A percentile compares a stretch with the other conserved stretches of the same genome.
Conservation (phyloP, 2,797 vertebrate genomes). For the Gymnocypris eckloni region DNA sequence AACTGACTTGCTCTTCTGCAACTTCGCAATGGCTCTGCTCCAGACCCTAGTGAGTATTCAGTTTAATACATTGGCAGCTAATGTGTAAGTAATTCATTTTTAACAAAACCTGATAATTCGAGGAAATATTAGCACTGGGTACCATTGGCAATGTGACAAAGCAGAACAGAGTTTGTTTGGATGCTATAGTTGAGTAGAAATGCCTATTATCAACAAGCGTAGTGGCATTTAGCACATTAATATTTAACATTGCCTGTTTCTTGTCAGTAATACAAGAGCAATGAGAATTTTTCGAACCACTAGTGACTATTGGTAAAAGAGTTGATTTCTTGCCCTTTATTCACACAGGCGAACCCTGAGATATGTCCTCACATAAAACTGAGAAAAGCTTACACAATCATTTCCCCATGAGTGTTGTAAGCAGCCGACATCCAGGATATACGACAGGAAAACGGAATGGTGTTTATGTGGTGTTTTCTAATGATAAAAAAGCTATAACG, state of each 20-base stretch:
- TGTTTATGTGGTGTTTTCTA: conserved; percentile 32
- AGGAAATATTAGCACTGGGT: background rate
- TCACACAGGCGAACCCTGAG: background rate
- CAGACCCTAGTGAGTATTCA: background rate
- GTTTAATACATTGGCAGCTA: background rate
- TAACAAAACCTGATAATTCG: background rate
- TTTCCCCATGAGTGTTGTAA: conserved; percentile 21
- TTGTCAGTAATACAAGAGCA: background rate
- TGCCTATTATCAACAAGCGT: background rate
- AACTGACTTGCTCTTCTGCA: background rate
- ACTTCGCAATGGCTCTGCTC: background rate
- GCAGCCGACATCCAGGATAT: background rate
- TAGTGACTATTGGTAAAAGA: background rate
- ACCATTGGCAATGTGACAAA: background rate
- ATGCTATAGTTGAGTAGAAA: background rate
- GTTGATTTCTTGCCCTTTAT: background rate
- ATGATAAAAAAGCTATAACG: conserved; percentile 7
- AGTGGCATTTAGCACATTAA: background rate
- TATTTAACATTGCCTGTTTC: background rate
- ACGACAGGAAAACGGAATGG: conserved; percentile 9
- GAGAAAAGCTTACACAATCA: conserved; percentile 18
- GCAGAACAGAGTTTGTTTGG: background rate
- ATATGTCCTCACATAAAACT: background rate
- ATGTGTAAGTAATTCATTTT: background rate
- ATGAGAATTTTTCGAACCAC: background rate